Evolutionary conservation across 37 sponge, comb jelly and placozoan genomes (phyloP).

Genomic region (Cliona cf. orientalis): DNA sequence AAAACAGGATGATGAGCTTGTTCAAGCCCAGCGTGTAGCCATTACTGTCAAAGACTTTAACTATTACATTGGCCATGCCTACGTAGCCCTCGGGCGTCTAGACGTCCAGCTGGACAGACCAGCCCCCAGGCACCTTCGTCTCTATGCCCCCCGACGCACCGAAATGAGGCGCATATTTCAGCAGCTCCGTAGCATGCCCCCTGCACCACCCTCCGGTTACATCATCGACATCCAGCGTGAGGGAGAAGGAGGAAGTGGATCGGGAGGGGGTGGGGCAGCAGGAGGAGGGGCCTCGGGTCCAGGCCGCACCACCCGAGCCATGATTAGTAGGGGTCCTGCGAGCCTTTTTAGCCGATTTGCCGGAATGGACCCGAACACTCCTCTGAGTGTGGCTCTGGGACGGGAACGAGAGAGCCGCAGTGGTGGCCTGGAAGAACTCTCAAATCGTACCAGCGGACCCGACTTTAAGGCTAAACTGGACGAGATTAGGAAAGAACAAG

Average conservation of each 20-base stretch:
- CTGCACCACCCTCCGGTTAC: constrained; percentile 24
- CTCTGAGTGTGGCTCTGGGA: background rate
- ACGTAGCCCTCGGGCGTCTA: constrained; percentile 33
- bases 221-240: constrained; percentile 32
- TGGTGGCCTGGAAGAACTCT: background rate
- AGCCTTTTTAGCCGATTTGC: background rate
- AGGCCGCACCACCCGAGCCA: constrained; percentile 7
- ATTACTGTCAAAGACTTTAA: constrained; percentile 37
- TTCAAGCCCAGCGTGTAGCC: constrained; percentile 15
- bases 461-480: background rate
- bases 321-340: background rate
- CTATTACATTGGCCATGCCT: constrained; percentile 56
- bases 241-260: background rate
- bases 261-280: background rate
- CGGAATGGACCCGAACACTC: background rate
- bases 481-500: background rate
- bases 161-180: constrained; percentile 41
- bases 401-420: constrained; percentile 14
- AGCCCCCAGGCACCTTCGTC: constrained; percentile 15
- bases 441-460: too few species aligned
- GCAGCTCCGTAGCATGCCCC: constrained; percentile 15
- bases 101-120: constrained; percentile 21
- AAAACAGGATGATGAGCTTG: constrained; percentile 10
- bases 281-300: background rate
- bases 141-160: constrained; percentile 17